Percentiles rank a stretch among this genome's conserved stretches.
phyloP scores from a whole-genome alignment of 1,140 invertebrate genomes.

The Globodera ellingtonae region DNA sequence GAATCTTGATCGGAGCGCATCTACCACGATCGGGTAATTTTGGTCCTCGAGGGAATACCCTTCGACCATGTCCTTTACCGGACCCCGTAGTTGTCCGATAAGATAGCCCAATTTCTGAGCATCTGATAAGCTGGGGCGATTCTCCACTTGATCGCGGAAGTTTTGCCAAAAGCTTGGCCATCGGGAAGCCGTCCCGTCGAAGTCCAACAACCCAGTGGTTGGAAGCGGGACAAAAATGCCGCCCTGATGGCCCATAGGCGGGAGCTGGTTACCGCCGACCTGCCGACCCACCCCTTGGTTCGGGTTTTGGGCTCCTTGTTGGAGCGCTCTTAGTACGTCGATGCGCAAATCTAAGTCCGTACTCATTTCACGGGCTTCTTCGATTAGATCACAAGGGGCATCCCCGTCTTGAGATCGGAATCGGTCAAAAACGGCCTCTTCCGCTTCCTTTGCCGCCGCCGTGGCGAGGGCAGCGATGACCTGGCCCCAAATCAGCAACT shows the following conservation, averaged over 20 bases:
- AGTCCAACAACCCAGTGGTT: neutral
- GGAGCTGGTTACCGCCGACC: neutral
- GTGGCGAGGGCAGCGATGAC: neutral
- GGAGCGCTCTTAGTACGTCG: neutral
- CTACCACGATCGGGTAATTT: neutral
- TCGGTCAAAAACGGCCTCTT: neutral
- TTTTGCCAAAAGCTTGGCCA: neutral
- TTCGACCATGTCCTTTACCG: neutral
- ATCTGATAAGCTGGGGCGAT: neutral
- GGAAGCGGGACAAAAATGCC: neutral
- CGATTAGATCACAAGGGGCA: neutral
- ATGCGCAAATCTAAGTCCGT: neutral
- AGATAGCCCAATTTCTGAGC: neutral
- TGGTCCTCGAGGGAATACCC: neutral
- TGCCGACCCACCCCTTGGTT: too few species aligned
- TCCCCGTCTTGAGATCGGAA: neutral
- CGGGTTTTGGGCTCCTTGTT: too few species aligned
- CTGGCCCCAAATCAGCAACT: neutral
- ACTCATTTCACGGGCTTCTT: neutral
- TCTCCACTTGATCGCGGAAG: neutral
- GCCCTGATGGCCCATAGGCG: neutral
- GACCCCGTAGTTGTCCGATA: neutral
- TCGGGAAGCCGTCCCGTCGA: neutral
- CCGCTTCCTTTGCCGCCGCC: neutral
- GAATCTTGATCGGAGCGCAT: neutral